Conservation (phyloP, 1,140 invertebrate genomes). For the Trachelipus rathkii region DNA sequence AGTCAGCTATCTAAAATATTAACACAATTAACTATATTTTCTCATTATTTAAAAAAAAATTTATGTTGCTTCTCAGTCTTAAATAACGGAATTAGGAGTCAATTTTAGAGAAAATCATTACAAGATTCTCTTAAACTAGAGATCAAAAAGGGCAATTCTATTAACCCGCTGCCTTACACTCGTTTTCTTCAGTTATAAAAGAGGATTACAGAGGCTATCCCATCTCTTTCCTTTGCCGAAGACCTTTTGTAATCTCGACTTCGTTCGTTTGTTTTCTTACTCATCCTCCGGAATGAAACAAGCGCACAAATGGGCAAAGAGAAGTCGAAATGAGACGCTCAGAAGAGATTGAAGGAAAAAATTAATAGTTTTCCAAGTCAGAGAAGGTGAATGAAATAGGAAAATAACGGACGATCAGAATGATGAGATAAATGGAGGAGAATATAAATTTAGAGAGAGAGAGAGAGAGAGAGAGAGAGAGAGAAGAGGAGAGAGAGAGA, state of each 20-base stretch:
- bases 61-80: background rate
- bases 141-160: conserved; percentile 7
- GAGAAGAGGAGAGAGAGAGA: too few species aligned
- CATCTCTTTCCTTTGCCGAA: background rate
- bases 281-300: background rate
- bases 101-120: conserved; percentile 12
- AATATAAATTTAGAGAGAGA: too few species aligned
- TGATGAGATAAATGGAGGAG: too few species aligned
- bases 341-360: too few species aligned
- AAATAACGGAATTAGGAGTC: background rate
- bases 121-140: background rate
- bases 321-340: too few species aligned
- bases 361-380: too few species aligned
- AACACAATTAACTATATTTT: too few species aligned
- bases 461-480: too few species aligned
- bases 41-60: background rate
- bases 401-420: too few species aligned
- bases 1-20: too few species aligned
- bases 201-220: conserved; percentile 4
- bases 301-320: too few species aligned
- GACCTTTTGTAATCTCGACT: background rate
- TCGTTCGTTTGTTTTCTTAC: background rate
- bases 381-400: too few species aligned
- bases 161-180: conserved; percentile 4
- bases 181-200: conserved; percentile 6